Evolutionary conservation across 2,113 vertebrate genomes (phyloP), one percentile per base, ranked within the genome.

Genomic region (Phocoena sinus): DNA sequence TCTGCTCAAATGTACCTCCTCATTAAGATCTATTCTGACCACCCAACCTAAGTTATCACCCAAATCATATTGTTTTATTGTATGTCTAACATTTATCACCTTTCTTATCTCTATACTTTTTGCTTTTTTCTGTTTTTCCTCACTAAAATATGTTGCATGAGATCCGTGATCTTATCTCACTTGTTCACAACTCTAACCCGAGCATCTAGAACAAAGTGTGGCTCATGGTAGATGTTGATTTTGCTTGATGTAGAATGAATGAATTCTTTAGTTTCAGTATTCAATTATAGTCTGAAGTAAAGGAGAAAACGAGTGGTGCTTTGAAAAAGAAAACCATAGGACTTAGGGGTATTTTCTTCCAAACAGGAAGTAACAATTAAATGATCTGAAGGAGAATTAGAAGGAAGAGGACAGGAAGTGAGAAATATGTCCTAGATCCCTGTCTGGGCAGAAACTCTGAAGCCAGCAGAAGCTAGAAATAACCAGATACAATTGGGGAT

Each of bases 401-500:
- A 90, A 70, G 44, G 62, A 85, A 93, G 71, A 89, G 53, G 28
- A n/a, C 5, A 77, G 53, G 6, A 21, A 63, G 67, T 76, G 31
- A 89, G 58, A 80, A 41, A 36, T 44, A 3, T 84, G 25, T 70
- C 41, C 31, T 47, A 28, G 47, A 68, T 73, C 26, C 36, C 47
- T 79, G 8, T 13, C 20, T 74, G 2, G n/a, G 15, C 50, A 68
- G 50, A 83, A 74, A 38, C 6, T 62, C n/a, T 88, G 15, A 47
- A 91, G 56, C 47, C 82, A 91, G 15, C n/a, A 95, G 15, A 88
- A 91, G 41, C 2, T 71, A 58, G 25, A 93, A 93, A 58, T 95
- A 79, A 47, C 26, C 7, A 76, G n/a, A 62, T 58, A 14, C 6
- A 89, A 8, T 36, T 56, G 13, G 56, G n/a, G 8, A 2, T 65